phyloP scores from a whole-genome alignment of 1,140 invertebrate species.

The Heliothis subflexa region DNA sequence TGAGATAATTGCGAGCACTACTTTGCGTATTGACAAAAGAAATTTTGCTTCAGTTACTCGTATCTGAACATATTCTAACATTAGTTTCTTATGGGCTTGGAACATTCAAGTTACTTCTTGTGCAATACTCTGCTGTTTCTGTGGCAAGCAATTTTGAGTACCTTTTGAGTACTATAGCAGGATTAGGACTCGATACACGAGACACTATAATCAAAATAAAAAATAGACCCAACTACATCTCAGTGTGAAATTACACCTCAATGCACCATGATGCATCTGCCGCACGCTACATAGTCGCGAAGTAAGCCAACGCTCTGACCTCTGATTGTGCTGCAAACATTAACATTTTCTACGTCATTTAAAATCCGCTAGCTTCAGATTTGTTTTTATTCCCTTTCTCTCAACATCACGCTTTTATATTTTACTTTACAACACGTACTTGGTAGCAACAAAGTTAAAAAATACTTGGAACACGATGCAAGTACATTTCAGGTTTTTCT shows the following conservation, averaged over 20 bases:
- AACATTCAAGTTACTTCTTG: too few relatives aligned
- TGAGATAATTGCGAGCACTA: too few relatives aligned
- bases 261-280: conserved; percentile 14
- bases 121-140: too few relatives aligned
- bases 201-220: not conserved
- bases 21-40: too few relatives aligned
- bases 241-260: not conserved
- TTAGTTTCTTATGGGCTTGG: too few relatives aligned
- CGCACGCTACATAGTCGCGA: conserved; percentile 3
- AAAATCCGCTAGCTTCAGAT: conserved; percentile 34
- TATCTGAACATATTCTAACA: too few relatives aligned
- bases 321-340: not conserved
- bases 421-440: conserved; percentile 9
- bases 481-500: conserved; percentile 24
- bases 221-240: not conserved
- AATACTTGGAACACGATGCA: not conserved
- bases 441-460: not conserved
- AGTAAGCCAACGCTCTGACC: conserved; percentile 25
- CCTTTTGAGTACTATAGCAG: too few relatives aligned
- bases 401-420: conserved; percentile 19
- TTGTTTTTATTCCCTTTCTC: conserved; percentile 37
- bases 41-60: too few relatives aligned
- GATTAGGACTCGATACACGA: not conserved
- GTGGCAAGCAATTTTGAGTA: too few relatives aligned
- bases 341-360: conserved; percentile 32